Evolutionary conservation across 2,888 invertebrate genomes (phyloP), one percentile per base, ranked within the genome.

Genomic region (Spisula subtruncata): DNA sequence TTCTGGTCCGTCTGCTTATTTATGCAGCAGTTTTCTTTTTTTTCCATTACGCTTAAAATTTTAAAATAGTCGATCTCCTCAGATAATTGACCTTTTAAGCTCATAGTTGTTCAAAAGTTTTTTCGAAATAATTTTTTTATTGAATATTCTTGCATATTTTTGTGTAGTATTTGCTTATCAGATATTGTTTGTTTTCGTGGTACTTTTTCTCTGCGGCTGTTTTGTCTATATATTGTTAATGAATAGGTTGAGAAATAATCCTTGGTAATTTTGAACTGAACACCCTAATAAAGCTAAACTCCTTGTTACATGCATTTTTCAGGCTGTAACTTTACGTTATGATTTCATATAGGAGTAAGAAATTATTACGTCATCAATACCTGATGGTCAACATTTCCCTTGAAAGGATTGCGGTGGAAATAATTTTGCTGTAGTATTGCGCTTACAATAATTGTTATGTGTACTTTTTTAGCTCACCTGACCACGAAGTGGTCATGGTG

Each of bases 391-490:
- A 25, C n/a, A 66, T 66, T 66, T 20, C 25, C 60, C 10, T 25
- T 66, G 51, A 51, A 51, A 16, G 60, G 60, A 66, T 66, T 66
- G 60, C 25, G 60, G 60, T 66, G 18, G n/a, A 35, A 41, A 35
- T 35, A 75, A 75, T 75, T n/a, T 75, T 79, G 54, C 20, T 89
- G 83, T 81, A 83, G 82, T 89, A 87, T 89, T 89, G 87, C 87
- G 89, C 89, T 89, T 89, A 89, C 87, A 89, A 89, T 89, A 87
- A 85, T 83, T 89, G 89, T 79, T 82, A 41, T 81, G 41, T 81
- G 79, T 48, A 81, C 20, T 83, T 83, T 56, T 60, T n/a, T n/a
- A n/a, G n/a, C n/a, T n/a, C n/a, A n/a, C n/a, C n/a, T n/a, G n/a
- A n/a, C n/a, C n/a, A n/a, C n/a, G n/a, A n/a, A n/a, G n/a, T n/a